Base-by-base conservation (phyloP, 2,888 invertebrate species). In the Erynnis tages region DNA sequence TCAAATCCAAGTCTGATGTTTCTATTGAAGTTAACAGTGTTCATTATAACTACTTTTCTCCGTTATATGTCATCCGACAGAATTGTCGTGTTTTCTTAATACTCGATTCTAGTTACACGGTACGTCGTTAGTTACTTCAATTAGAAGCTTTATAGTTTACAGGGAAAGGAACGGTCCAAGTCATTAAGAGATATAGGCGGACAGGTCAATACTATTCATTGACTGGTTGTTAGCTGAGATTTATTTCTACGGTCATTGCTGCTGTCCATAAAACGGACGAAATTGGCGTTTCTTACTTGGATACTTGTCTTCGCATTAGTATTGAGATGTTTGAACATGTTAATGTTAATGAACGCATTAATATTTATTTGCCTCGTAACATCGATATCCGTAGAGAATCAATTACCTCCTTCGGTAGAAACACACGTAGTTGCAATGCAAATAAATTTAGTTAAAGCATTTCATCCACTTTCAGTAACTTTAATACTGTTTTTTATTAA, bases 171-270 rank as follows among this genome's bases (percentile, higher is more conserved):
- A 34, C 43, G 16, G 17, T 40, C 32, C 14, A 34, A 40, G 43
- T 50, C 43, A 43, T 50, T 50, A 43, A 35, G 50, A 35, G 43
- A 50, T 50, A 50, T 50, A 50, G 50, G 50, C 50, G 43, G 50
- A 43, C 50, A 50, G 50, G 50, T 50, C 50, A 50, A 43, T 50
- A 50, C 50, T 50, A 50, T 50, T 43, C 50, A 50, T 43, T 50
- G 50, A 43, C 35, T 27, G 49, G 32, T 49, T 43, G 49, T 50
- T 50, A 35, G 19, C 27, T 27, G 19, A 43, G 41, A 50, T 50
- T 50, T 50, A 50, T 41, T 34, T 35, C 25, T 27, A 41, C 25
- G 25, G 49, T 34, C 27, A 32, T 48, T 41, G 49, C 49, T 49
- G 41, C 40, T 49, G 32, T 17, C 34, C 19, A 35, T 43, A 35